Conservation (phyloP, 2,797 vertebrate species). For the Sardinella longiceps region DNA sequence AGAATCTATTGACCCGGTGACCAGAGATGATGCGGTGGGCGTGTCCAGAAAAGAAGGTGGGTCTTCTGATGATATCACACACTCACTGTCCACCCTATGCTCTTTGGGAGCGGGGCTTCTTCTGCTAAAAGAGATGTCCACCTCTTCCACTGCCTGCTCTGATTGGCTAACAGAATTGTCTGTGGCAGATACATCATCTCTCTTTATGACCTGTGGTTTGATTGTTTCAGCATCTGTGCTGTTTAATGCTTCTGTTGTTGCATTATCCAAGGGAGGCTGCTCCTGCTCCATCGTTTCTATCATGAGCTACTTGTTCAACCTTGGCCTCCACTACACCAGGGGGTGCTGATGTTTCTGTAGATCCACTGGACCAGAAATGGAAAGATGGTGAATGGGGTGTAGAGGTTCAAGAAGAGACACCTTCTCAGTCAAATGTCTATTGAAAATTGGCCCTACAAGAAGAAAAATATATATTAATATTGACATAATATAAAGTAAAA, state of each 20-base stretch:
- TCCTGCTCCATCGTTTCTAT: slow-evolving; percentile 76
- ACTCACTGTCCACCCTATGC: not conserved
- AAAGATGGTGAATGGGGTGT: not conserved
- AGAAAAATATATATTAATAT: not conserved
- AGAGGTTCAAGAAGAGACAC: too few species aligned
- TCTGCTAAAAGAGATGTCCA: slow-evolving; percentile 88
- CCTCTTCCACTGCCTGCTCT: slow-evolving; percentile 78
- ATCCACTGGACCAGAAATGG: slow-evolving; percentile 78
- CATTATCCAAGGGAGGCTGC: slow-evolving; percentile 66
- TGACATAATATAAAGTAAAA: not conserved
- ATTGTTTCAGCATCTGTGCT: not conserved
- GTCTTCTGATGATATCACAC: slow-evolving; percentile 23
- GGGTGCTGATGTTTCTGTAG: slow-evolving; percentile 82
- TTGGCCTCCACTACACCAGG: slow-evolving; percentile 69
- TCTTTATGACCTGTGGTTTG: not conserved
- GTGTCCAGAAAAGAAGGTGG: slow-evolving; percentile 20
- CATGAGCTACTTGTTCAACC: slow-evolving; percentile 48
- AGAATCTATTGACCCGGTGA: not conserved
- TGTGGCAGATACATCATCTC: not conserved
- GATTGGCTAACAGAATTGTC: not conserved
- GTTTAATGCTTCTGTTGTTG: slow-evolving; percentile 63
- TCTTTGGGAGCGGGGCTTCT: slow-evolving; percentile 55
- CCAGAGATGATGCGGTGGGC: slow-evolving; percentile 21
- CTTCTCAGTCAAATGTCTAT: not conserved
- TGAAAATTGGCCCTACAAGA: not conserved